Evolutionary conservation across 2,113 vertebrate genomes (phyloP).

Genomic region (Morone saxatilis): DNA sequence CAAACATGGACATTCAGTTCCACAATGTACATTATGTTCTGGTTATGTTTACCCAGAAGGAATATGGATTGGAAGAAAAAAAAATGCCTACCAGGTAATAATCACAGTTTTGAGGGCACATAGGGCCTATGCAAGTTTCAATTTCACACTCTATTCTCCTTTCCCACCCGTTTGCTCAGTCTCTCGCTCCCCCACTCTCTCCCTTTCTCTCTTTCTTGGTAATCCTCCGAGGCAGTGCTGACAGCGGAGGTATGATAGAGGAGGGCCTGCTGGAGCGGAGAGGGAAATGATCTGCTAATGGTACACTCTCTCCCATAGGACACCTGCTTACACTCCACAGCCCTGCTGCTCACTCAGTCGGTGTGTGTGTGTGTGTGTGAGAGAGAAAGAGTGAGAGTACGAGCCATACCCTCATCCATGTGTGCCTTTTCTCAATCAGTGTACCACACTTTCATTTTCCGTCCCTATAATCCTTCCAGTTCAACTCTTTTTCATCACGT

Average conservation of each 20-base stretch:
- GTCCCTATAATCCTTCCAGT: constrained; percentile 12
- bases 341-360: constrained; percentile 65
- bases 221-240: constrained; percentile 79
- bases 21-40: constrained; percentile 39
- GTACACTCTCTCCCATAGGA: constrained; percentile 78
- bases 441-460: constrained; percentile 16
- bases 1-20: constrained; percentile 33
- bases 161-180: constrained; percentile 44
- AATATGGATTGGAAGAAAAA: constrained; percentile 36
- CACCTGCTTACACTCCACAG: constrained; percentile 78
- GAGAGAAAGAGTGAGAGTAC: not conserved
- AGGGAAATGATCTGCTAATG: constrained; percentile 84
- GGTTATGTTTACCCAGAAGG: constrained; percentile 37
- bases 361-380: constrained; percentile 20
- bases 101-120: constrained; percentile 76
- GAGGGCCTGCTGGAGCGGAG: constrained; percentile 74
- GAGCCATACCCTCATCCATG: constrained; percentile 30
- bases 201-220: constrained; percentile 56
- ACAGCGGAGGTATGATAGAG: constrained; percentile 81
- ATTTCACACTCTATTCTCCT: constrained; percentile 76
- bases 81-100: constrained; percentile 67
- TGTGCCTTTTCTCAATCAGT: constrained; percentile 48
- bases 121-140: constrained; percentile 76
- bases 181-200: constrained; percentile 11
- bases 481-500: not conserved